Base-by-base conservation (phyloP, 1,140 invertebrate genomes). In the Drosophila tani region DNA sequence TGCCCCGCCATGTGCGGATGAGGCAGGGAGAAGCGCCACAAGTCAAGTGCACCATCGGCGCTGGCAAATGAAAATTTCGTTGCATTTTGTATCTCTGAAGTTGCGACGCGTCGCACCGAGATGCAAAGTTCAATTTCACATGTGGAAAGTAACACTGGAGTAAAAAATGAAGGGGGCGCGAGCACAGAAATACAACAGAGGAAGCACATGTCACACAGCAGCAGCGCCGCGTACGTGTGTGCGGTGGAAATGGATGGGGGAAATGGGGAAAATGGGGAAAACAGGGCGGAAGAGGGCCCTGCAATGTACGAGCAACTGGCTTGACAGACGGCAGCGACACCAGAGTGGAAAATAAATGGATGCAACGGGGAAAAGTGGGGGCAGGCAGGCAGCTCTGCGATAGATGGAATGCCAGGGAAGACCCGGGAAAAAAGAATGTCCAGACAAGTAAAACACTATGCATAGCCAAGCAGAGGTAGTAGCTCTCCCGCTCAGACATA, bases 61-160 rank as follows among this genome's bases (percentile, higher is more conserved):
- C 67, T 50, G 69, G 50, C 51, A 69, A 81, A 81, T 51, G 63
- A 80, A 67, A 81, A 76, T 70, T 69, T 75, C 79, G 60, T 66
- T 69, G 65, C 66, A 65, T 65, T 73, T 65, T 73, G 69, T 80
- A 56, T 77, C 75, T 68, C 12, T 85, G 79, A 53, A 45, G 81
- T 41, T 84, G 85, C 57, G 70, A 88, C 80, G 68, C 82, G 62
- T 41, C 75, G 83, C 85, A 68, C 58, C 81, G 88, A 87, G 84
- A 87, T 88, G 84, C 84, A 87, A 87, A 87, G 84, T 87, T 87
- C 84, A 87, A 88, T 87, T 87, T 84, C 84, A 87, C 84, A 87
- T 87, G 84, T 88, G 74, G 84, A 87, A 88, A 84, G 88, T 88
- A 84, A 71, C 77, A 88, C 77, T 60, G 75, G 59, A 62, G 27